Evolutionary conservation across 2,888 invertebrate species (phyloP).

Genomic region (Nymphalis c-album): DNA sequence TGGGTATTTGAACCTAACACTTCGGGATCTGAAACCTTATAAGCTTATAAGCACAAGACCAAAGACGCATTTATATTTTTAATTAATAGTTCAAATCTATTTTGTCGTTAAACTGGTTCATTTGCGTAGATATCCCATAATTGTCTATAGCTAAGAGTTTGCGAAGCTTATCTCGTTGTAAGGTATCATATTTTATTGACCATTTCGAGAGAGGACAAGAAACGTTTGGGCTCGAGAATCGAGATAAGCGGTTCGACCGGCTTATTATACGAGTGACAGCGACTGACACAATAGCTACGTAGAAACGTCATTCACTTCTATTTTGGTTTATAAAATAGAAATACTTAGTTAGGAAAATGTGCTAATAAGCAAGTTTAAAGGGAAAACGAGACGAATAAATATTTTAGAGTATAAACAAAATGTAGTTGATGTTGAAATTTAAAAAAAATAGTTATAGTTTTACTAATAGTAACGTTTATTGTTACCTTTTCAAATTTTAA

Average conservation of each 20-base stretch:
- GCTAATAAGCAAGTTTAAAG: too few species aligned
- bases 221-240: slow-evolving; percentile 36
- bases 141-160: slow-evolving; percentile 27
- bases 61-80: too few species aligned
- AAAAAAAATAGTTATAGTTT: too few species aligned
- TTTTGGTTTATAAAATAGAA: not conserved
- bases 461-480: too few species aligned
- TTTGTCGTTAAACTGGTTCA: slow-evolving; percentile 1
- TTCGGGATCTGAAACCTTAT: too few species aligned
- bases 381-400: too few species aligned
- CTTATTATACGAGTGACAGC: slow-evolving; percentile 29
- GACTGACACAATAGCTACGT: slow-evolving; percentile 21
- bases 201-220: slow-evolving; percentile 35
- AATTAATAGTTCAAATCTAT: not conserved
- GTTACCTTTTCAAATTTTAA: too few species aligned
- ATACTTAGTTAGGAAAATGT: not conserved
- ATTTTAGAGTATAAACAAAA: too few species aligned
- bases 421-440: too few species aligned
- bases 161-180: slow-evolving; percentile 32
- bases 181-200: slow-evolving; percentile 36
- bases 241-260: slow-evolving; percentile 31
- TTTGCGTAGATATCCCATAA: slow-evolving; percentile 33
- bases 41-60: too few species aligned
- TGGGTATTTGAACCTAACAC: too few species aligned
- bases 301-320: not conserved